Conservation (phyloP, 2,797 vertebrate genomes). For the Philypnodon macrostomus region DNA sequence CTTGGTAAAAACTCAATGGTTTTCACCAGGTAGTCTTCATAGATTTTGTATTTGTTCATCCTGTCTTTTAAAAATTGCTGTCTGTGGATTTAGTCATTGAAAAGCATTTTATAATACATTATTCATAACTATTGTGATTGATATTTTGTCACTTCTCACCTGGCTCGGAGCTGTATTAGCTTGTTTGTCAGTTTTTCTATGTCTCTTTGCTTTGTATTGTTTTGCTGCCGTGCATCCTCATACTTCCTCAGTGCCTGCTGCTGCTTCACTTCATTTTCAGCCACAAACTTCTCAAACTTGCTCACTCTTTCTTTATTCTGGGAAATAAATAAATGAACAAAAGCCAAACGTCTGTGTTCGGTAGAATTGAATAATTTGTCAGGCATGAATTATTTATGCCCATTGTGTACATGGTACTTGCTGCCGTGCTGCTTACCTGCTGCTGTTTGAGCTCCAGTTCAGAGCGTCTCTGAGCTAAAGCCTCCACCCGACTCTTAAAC, state of each 20-base stretch:
- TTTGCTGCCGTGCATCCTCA: slow-evolving; percentile 63
- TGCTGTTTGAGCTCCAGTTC: slow-evolving; percentile 70
- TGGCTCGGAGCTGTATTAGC: slow-evolving; percentile 59
- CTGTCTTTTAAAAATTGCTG: slow-evolving; percentile 68
- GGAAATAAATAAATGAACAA: slow-evolving; percentile 18
- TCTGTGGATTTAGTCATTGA: slow-evolving; percentile 50
- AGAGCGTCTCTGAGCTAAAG: slow-evolving; percentile 48
- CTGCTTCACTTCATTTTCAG: slow-evolving; percentile 71
- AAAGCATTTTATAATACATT: background rate
- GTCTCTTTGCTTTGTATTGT: slow-evolving; percentile 61
- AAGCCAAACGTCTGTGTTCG: background rate
- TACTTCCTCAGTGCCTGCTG: slow-evolving; percentile 66
- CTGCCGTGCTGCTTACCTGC: slow-evolving; percentile 53
- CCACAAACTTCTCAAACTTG: slow-evolving; percentile 75
- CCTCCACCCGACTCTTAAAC: slow-evolving; percentile 62
- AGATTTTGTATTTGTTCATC: slow-evolving; percentile 70
- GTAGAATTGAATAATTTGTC: slow-evolving; percentile 4
- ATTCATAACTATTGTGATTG: background rate
- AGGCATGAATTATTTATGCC: background rate
- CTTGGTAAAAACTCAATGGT: slow-evolving; percentile 73
- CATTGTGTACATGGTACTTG: background rate
- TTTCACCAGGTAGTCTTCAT: slow-evolving; percentile 77
- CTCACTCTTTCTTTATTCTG: slow-evolving; percentile 68
- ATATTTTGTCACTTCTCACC: slow-evolving; percentile 48
- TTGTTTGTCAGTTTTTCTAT: slow-evolving; percentile 65